These are phyloP conservation scores for Globia sparganii DNA, from an alignment of 2,888 invertebrate genomes.

Conservation along the genomic window DNA sequence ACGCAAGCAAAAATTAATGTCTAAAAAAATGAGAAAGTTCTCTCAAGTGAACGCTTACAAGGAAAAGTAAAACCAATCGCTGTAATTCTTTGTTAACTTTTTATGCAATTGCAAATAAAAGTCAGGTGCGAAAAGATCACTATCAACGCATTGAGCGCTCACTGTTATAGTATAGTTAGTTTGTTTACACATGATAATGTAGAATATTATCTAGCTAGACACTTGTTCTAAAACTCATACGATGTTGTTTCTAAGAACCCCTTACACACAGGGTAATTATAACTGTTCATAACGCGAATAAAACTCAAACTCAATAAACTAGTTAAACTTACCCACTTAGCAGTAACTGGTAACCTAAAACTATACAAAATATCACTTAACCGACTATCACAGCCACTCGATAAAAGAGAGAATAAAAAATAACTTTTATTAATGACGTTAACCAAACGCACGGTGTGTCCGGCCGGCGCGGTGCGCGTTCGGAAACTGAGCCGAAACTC, in stretches of 20 bases:
- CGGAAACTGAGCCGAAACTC: slow-evolving; percentile 76
- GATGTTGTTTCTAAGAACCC: slow-evolving; percentile 38
- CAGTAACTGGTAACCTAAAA: slow-evolving; percentile 64
- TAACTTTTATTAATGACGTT: slow-evolving; percentile 56
- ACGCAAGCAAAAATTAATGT: slow-evolving; percentile 5
- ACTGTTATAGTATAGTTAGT: slow-evolving; percentile 5
- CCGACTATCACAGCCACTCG: slow-evolving; percentile 79
- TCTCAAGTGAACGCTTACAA: slow-evolving; percentile 16
- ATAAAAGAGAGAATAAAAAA: slow-evolving; percentile 62
- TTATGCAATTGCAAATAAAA: slow-evolving; percentile 48
- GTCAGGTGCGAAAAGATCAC: slow-evolving; percentile 31
- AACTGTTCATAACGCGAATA: slow-evolving; percentile 56
- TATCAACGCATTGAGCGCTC: slow-evolving; percentile 6
- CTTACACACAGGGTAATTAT: slow-evolving; percentile 45
- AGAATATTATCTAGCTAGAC: slow-evolving; percentile 20
- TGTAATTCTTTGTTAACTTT: slow-evolving; percentile 54
- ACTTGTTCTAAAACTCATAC: slow-evolving; percentile 15
- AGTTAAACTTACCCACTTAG: slow-evolving; percentile 74
- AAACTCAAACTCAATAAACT: too few relatives aligned
- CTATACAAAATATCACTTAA: slow-evolving; percentile 78
- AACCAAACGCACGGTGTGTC: slow-evolving; percentile 69
- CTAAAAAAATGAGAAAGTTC: slow-evolving; percentile 53
- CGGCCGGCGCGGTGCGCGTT: slow-evolving; percentile 77
- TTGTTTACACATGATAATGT: slow-evolving; percentile 49
- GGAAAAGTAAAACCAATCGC: slow-evolving; percentile 53